Conservation (phyloP, 2,797 vertebrate species). For the Sebastes umbrosus region DNA sequence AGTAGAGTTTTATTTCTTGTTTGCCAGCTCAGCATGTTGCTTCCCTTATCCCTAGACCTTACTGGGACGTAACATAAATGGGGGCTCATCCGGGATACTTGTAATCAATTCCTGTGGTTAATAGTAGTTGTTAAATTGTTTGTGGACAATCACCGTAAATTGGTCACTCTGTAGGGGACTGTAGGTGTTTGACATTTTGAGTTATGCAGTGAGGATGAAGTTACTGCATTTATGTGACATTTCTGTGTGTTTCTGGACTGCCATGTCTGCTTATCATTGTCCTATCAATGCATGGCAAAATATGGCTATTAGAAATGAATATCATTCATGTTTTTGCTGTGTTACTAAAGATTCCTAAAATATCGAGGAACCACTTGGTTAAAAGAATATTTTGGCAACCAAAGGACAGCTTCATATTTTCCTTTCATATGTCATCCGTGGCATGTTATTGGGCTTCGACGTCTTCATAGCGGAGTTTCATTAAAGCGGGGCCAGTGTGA, state of each 20-base stretch:
- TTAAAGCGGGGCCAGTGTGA: slow-evolving; percentile 28
- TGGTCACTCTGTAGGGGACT: too few relatives aligned
- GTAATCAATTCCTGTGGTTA: too few relatives aligned
- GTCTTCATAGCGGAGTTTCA: slow-evolving; percentile 29
- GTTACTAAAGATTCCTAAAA: not conserved
- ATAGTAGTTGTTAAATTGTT: too few relatives aligned
- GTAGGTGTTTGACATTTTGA: not conserved
- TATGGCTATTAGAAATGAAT: not conserved
- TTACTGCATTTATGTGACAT: too few relatives aligned
- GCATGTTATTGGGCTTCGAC: slow-evolving; percentile 20
- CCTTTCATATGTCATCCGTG: slow-evolving; percentile 18
- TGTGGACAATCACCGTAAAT: too few relatives aligned
- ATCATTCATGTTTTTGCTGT: not conserved
- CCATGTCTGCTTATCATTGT: not conserved
- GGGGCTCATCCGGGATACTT: too few relatives aligned
- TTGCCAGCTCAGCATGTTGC: too few relatives aligned
- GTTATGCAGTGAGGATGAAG: not conserved
- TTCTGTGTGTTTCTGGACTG: not conserved
- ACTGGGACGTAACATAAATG: too few relatives aligned
- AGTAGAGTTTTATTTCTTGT: too few relatives aligned
- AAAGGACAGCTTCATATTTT: slow-evolving; percentile 7
- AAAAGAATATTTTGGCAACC: not conserved
- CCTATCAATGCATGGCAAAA: not conserved
- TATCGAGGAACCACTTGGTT: not conserved
- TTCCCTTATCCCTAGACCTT: too few relatives aligned